Evolutionary conservation across 1,140 invertebrate genomes (phyloP).

Genomic region (Lordiphosa mommai): DNA sequence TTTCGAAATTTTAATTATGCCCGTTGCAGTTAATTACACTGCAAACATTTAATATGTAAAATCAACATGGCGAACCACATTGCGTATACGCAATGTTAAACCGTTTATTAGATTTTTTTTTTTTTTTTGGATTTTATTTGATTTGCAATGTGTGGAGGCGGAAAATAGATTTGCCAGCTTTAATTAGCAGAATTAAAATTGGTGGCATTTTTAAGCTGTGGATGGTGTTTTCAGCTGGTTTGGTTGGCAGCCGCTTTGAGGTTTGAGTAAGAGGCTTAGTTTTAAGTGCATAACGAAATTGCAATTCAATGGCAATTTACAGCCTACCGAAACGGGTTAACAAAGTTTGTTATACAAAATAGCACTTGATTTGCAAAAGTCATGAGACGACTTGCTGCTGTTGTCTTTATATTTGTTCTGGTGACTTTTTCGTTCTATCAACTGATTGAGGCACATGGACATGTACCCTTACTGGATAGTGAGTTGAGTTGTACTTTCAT

Average conservation of each 20-base stretch:
- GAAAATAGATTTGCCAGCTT: conserved; percentile 18
- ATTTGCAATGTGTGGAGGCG: background rate
- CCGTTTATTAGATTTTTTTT: conserved; percentile 47
- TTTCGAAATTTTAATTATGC: conserved; percentile 49
- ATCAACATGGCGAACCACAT: conserved; percentile 33
- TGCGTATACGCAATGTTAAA: conserved; percentile 41
- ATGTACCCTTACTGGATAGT: background rate
- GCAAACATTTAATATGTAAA: conserved; percentile 12
- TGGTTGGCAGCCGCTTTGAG: conserved; percentile 6
- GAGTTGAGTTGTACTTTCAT: background rate
- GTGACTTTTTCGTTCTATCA: background rate
- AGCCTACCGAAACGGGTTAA: background rate
- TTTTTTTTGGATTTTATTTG: conserved; percentile 37
- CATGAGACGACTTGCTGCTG: background rate
- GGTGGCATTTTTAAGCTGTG: conserved; percentile 17
- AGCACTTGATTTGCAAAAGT: background rate
- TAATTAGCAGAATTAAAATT: conserved; percentile 46
- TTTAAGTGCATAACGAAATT: conserved; percentile 1
- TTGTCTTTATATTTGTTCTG: background rate
- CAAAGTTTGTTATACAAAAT: background rate
- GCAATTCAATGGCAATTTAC: background rate
- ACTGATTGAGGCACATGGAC: too few species aligned
- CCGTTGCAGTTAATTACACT: conserved; percentile 45
- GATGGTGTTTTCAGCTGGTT: conserved; percentile 30
- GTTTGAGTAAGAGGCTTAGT: conserved; percentile 33